Percentiles rank a stretch among this genome's conserved stretches.
These are phyloP conservation scores for Puffinus mauretanicus DNA, from an alignment of 2,113 vertebrate species.

Conservation along the genomic window DNA sequence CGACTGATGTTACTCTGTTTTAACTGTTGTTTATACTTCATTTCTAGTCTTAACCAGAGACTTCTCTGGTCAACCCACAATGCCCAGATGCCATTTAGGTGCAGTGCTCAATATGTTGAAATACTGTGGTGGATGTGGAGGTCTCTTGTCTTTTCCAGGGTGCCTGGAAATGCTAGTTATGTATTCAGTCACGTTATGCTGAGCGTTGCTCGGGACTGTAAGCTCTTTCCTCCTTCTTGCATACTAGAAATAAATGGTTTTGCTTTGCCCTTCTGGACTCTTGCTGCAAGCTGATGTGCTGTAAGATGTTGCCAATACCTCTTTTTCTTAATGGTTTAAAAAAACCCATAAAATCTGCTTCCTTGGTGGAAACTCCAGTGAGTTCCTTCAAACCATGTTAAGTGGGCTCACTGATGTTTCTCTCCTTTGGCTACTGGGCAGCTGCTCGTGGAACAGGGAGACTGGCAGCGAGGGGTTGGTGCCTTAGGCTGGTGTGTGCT, in stretches of 20 bases:
- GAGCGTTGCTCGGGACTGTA: background rate
- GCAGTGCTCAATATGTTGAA: background rate
- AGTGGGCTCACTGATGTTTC: background rate
- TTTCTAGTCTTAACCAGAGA: background rate
- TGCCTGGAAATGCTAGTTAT: background rate
- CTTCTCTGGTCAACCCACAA: background rate
- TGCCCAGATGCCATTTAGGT: background rate
- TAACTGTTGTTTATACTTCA: background rate
- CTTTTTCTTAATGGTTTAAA: background rate
- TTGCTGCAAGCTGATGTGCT: background rate
- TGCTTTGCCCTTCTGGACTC: background rate
- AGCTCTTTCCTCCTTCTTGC: background rate
- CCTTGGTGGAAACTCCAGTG: background rate
- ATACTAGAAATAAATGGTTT: background rate
- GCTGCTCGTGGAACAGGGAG: background rate
- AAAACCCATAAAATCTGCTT: background rate
- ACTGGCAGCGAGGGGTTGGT: background rate
- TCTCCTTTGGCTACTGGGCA: background rate
- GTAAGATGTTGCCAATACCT: background rate
- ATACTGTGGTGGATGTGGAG: background rate
- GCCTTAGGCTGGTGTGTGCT: background rate
- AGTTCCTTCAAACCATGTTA: background rate
- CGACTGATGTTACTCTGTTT: background rate
- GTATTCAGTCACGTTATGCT: accelerated
- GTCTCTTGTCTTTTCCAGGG: background rate